Evolutionary conservation across 2,113 vertebrate genomes (phyloP).

Genomic region (Apeltes quadracus): DNA sequence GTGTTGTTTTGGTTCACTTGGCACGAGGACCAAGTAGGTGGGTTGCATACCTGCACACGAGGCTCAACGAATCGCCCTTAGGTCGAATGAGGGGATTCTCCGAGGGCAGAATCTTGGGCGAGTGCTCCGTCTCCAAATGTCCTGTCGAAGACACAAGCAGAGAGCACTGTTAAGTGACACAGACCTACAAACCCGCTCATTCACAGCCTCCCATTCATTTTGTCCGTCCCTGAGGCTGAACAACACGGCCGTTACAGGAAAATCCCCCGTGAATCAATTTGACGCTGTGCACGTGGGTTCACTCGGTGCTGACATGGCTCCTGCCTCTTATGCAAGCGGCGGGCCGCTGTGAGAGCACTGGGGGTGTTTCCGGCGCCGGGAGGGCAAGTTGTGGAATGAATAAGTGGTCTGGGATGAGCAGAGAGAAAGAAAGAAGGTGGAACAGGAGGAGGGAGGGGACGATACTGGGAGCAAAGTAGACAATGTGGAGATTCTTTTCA

Average conservation of each 20-base stretch:
- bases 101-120: conserved; percentile 55
- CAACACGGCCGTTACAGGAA: conserved; percentile 10
- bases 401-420: conserved; percentile 26
- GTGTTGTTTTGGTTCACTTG: background rate
- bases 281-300: conserved; percentile 27
- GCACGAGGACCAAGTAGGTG: background rate
- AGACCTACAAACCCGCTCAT: background rate
- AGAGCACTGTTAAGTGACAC: background rate
- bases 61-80: conserved; percentile 49
- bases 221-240: conserved; percentile 5
- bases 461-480: conserved; percentile 44
- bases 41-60: conserved; percentile 77
- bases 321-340: conserved; percentile 37
- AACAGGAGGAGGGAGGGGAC: conserved; percentile 4
- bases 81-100: conserved; percentile 49
- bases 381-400: conserved; percentile 27
- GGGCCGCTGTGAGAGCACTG: conserved; percentile 19
- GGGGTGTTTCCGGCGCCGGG: conserved; percentile 42
- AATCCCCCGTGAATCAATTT: conserved; percentile 31
- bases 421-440: conserved; percentile 20
- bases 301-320: conserved; percentile 35
- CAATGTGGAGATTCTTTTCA: conserved; percentile 27
- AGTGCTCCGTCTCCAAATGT: conserved; percentile 29
- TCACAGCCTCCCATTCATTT: conserved; percentile 8
- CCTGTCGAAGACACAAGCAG: conserved; percentile 59